Conservation (phyloP, 2,113 vertebrate genomes). For the Protobothrops flavoviridis region DNA sequence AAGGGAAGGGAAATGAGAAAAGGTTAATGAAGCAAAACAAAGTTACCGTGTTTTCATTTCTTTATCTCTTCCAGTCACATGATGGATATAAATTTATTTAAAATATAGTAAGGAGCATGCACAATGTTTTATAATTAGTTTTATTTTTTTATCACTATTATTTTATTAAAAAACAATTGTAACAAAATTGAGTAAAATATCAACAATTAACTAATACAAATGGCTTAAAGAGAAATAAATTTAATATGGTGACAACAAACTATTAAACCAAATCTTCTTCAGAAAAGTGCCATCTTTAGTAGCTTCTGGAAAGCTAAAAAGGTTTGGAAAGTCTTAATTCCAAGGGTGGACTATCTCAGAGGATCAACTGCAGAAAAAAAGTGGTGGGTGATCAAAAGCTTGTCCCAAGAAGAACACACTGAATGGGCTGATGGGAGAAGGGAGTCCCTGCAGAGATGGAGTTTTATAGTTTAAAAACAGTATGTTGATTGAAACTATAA, state of each 20-base stretch:
- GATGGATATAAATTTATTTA: neutral
- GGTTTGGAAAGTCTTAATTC: too few relatives aligned
- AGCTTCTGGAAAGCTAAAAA: neutral
- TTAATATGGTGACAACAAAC: neutral
- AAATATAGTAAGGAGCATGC: neutral
- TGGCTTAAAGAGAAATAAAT: neutral
- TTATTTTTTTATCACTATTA: neutral
- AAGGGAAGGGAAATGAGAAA: neutral
- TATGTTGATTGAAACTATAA: neutral
- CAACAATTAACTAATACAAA: neutral
- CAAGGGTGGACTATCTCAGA: neutral
- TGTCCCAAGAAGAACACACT: neutral
- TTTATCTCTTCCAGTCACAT: neutral
- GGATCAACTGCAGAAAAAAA: neutral
- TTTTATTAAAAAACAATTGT: neutral
- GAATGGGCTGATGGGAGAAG: neutral
- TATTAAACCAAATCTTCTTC: neutral
- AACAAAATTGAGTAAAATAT: neutral
- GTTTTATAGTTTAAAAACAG: neutral
- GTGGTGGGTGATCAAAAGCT: neutral
- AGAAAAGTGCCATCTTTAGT: neutral
- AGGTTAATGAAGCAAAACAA: conserved; percentile 1
- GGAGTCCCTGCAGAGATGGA: too few relatives aligned
- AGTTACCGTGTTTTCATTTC: neutral
- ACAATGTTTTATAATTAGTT: neutral